These are phyloP conservation scores for Eurois occulta DNA, from an alignment of 2,888 invertebrate species.

Conservation along the genomic window DNA sequence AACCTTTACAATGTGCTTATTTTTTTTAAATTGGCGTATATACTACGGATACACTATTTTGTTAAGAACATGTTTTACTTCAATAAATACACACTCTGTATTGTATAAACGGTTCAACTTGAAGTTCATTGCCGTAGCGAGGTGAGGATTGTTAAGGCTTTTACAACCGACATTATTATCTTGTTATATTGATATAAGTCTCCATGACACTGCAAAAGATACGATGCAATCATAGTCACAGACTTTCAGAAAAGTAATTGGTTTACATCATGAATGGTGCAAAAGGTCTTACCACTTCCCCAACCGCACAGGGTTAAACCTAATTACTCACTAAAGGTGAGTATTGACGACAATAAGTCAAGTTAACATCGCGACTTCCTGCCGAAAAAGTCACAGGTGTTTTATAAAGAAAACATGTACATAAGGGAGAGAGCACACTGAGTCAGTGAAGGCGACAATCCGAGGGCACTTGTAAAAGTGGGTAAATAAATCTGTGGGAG, in stretches of 20 bases:
- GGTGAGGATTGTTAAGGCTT: slow-evolving; percentile 35
- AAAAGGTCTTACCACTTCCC: slow-evolving; percentile 43
- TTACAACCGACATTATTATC: slow-evolving; percentile 45
- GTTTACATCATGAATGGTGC: slow-evolving; percentile 26
- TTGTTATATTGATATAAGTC: slow-evolving; percentile 26
- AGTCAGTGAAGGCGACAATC: slow-evolving; percentile 56
- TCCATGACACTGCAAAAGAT: slow-evolving; percentile 50
- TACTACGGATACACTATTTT: not conserved
- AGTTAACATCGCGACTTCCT: slow-evolving; percentile 28
- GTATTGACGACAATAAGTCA: slow-evolving; percentile 6
- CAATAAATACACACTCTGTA: slow-evolving; percentile 20
- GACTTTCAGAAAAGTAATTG: slow-evolving; percentile 28
- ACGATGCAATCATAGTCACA: slow-evolving; percentile 22
- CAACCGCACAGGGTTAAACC: slow-evolving; percentile 55
- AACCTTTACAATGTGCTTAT: not conserved
- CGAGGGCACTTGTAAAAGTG: slow-evolving; percentile 71
- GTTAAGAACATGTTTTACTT: not conserved
- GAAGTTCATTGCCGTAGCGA: slow-evolving; percentile 43
- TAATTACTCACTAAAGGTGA: slow-evolving; percentile 45
- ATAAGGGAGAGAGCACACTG: slow-evolving; percentile 43
- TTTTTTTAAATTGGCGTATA: not conserved
- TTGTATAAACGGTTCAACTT: slow-evolving; percentile 39
- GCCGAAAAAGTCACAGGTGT: slow-evolving; percentile 33
- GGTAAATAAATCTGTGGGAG: slow-evolving; percentile 77
- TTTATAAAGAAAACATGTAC: slow-evolving; percentile 6